phyloP scores from a whole-genome alignment of 2,113 vertebrate species.

The Penelope pileata region DNA sequence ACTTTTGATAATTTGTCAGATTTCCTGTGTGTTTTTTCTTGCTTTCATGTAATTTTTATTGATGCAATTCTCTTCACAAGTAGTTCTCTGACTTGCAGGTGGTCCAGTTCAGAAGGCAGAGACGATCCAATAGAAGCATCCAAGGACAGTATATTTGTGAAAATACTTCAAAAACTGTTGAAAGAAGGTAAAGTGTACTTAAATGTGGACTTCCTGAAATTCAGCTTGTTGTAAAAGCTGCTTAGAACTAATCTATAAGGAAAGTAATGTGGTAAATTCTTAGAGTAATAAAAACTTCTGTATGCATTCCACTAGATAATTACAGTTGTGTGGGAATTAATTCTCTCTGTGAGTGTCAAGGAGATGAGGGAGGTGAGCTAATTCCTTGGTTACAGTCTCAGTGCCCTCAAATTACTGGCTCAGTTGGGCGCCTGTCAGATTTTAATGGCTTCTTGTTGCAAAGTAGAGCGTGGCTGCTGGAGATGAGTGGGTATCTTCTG shows the following conservation, averaged over 20 bases:
- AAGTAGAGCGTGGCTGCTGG: background rate
- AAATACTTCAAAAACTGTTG: conserved; percentile 91
- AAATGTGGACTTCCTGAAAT: background rate
- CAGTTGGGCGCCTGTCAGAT: background rate
- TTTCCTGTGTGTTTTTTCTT: background rate
- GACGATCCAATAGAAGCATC: conserved; percentile 94
- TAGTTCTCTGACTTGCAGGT: conserved; percentile 78
- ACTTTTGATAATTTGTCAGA: background rate
- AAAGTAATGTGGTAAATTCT: background rate
- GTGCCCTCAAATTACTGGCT: background rate
- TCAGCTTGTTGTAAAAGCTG: background rate
- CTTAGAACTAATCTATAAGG: background rate
- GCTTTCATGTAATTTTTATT: background rate
- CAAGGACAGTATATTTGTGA: conserved; percentile 94
- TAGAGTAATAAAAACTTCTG: background rate
- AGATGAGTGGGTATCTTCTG: background rate
- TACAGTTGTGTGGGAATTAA: background rate
- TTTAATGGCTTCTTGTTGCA: background rate
- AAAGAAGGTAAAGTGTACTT: conserved; percentile 86
- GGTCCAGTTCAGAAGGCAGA: conserved; percentile 86
- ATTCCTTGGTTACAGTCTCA: background rate
- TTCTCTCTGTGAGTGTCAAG: background rate
- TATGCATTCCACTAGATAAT: background rate
- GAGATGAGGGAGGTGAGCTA: background rate
- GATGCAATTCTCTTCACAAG: background rate